Percentiles rank a stretch among this genome's conserved stretches.
These are phyloP conservation scores for Brachystomella parvula DNA, from an alignment of 1,140 invertebrate genomes.

Conservation along the genomic window DNA sequence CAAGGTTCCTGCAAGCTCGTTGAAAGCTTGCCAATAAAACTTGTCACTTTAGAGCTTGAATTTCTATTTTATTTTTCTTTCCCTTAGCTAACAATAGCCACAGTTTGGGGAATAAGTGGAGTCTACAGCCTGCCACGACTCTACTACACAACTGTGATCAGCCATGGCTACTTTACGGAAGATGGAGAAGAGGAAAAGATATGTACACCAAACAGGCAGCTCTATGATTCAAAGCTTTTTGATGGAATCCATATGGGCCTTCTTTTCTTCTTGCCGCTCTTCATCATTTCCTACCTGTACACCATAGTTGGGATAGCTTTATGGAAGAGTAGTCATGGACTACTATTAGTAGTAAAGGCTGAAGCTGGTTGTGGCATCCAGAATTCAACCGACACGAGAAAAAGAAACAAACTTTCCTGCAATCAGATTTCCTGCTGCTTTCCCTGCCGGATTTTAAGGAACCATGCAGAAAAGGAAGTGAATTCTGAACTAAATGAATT, in stretches of 20 bases:
- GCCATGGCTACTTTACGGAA: conserved; percentile 41
- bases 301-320: conserved; percentile 63
- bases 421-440: not conserved
- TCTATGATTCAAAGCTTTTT: conserved; percentile 64
- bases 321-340: conserved; percentile 59
- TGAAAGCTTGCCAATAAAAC: too few relatives aligned
- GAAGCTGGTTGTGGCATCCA: too few relatives aligned
- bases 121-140: conserved; percentile 67
- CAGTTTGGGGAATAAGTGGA: conserved; percentile 66
- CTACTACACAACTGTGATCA: conserved; percentile 61
- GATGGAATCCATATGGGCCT: conserved; percentile 67
- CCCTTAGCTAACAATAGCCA: conserved; percentile 60
- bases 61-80: conserved; percentile 9
- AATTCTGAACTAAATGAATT: too few relatives aligned
- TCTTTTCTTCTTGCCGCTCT: conserved; percentile 62
- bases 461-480: not conserved
- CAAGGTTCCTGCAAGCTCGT: too few relatives aligned
- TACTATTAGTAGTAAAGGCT: too few relatives aligned
- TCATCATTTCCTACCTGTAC: conserved; percentile 63
- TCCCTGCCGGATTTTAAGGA: not conserved
- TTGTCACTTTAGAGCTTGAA: not conserved
- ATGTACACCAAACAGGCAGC: conserved; percentile 60
- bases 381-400: conserved; percentile 7
- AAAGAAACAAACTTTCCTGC: not conserved
- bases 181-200: conserved; percentile 58